These are phyloP conservation scores for Anodontia alba DNA, from an alignment of 2,888 invertebrate species.

Conservation along the genomic window DNA sequence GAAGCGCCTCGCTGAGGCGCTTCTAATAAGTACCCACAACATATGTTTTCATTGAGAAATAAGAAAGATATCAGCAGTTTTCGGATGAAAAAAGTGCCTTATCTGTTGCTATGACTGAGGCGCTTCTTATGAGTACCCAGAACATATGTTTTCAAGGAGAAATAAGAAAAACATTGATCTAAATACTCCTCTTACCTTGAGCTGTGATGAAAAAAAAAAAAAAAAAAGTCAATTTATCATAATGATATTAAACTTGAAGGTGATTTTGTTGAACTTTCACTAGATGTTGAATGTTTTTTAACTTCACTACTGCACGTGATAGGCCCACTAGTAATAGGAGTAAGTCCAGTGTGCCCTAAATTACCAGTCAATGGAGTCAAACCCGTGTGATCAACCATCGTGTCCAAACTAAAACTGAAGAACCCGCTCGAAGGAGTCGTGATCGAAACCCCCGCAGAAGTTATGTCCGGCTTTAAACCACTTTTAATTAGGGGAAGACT, in stretches of 20 bases:
- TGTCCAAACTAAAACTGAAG: slow-evolving; percentile 92
- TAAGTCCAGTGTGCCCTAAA: slow-evolving; percentile 57
- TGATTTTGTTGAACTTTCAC: slow-evolving; percentile 52
- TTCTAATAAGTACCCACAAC: too few relatives aligned
- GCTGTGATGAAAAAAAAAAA: too few relatives aligned
- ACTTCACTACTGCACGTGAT: slow-evolving; percentile 90
- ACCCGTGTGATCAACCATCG: slow-evolving; percentile 96
- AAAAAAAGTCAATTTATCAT: too few relatives aligned
- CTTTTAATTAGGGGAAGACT: slow-evolving; percentile 71
- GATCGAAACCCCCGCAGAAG: slow-evolving; percentile 92
- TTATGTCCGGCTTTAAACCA: slow-evolving; percentile 84
- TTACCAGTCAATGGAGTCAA: slow-evolving; percentile 89
- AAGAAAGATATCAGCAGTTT: too few relatives aligned
- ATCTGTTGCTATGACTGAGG: too few relatives aligned
- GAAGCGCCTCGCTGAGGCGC: too few relatives aligned
- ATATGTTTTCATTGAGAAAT: too few relatives aligned
- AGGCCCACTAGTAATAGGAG: slow-evolving; percentile 65
- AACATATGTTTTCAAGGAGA: too few relatives aligned
- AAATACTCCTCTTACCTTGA: too few relatives aligned
- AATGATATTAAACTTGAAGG: slow-evolving; percentile 57
- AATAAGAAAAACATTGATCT: too few relatives aligned
- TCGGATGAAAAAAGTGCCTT: too few relatives aligned
- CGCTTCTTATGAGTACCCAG: too few relatives aligned
- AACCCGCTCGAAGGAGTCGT: slow-evolving; percentile 93
- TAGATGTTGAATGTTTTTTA: slow-evolving; percentile 48